Conservation (phyloP, 2,113 vertebrate species). For the Tenrec ecaudatus region DNA sequence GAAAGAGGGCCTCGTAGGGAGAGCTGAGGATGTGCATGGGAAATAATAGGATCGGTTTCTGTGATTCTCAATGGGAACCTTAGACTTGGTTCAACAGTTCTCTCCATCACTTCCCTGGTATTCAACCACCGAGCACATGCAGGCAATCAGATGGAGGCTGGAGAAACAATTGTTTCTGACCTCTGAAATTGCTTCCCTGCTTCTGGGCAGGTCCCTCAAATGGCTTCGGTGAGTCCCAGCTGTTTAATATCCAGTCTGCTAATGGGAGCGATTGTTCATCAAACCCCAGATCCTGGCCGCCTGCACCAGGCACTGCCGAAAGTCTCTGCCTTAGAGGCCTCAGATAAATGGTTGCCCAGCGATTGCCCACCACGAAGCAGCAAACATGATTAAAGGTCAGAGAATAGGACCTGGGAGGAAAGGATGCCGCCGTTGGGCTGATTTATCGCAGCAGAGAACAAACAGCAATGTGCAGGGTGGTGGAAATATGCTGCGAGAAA, state of each 20-base stretch:
- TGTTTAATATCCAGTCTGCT: slow-evolving; percentile 76
- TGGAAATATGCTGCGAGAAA: slow-evolving; percentile 69
- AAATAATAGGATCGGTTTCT: not conserved
- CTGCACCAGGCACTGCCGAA: not conserved
- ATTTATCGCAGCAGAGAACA: slow-evolving; percentile 64
- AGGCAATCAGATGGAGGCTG: slow-evolving; percentile 1
- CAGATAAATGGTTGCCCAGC: slow-evolving; percentile 51
- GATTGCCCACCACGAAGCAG: slow-evolving; percentile 57
- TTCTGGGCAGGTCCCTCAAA: slow-evolving; percentile 58
- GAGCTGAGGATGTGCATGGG: not conserved
- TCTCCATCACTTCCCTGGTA: not conserved
- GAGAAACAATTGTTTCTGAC: slow-evolving; percentile 66
- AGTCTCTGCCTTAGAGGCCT: not conserved
- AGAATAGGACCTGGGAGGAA: slow-evolving; percentile 78
- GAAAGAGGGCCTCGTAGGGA: not conserved
- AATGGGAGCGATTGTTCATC: slow-evolving; percentile 64
- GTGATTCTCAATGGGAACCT: too few relatives aligned
- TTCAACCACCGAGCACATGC: not conserved
- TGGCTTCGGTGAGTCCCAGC: slow-evolving; percentile 61
- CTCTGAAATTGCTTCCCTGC: slow-evolving; percentile 73
- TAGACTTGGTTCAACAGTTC: not conserved
- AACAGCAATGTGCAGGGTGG: slow-evolving; percentile 61
- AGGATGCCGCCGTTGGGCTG: slow-evolving; percentile 72
- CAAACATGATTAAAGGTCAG: slow-evolving; percentile 78
- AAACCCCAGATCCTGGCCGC: slow-evolving; percentile 21